These are phyloP conservation scores for Coptodon rendalli DNA, from an alignment of 2,113 vertebrate genomes.

Conservation along the genomic window DNA sequence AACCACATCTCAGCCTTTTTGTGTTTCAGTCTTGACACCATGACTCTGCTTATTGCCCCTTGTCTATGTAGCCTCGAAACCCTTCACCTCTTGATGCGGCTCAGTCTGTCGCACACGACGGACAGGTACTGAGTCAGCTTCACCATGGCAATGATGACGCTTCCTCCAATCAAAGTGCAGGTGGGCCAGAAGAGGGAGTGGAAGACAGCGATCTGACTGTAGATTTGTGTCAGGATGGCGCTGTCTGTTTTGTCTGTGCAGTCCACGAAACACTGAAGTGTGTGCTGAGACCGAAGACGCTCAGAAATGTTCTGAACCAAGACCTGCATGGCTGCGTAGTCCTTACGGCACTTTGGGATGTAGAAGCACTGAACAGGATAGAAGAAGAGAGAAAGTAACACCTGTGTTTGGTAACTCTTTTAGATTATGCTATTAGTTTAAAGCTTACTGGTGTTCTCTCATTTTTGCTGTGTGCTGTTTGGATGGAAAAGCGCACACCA, in stretches of 20 bases:
- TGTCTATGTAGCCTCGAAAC: background rate
- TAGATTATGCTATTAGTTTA: background rate
- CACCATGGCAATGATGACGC: conserved; percentile 86
- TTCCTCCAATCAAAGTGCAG: conserved; percentile 83
- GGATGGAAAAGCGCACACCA: background rate
- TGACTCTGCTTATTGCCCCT: background rate
- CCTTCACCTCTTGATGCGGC: conserved; percentile 81
- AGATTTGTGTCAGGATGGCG: conserved; percentile 85
- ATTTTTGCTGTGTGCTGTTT: background rate
- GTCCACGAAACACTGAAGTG: conserved; percentile 83
- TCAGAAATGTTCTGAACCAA: conserved; percentile 83
- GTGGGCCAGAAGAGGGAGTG: conserved; percentile 91
- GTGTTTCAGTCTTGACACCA: background rate
- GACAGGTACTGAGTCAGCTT: conserved; percentile 96
- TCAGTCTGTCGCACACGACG: conserved; percentile 83
- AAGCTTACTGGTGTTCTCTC: background rate
- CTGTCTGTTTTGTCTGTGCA: conserved; percentile 77
- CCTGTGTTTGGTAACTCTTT: background rate
- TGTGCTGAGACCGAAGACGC: conserved; percentile 82
- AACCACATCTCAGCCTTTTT: background rate
- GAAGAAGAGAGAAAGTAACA: background rate
- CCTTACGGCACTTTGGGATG: conserved; percentile 87
- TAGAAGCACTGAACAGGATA: conserved; percentile 81
- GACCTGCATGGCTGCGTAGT: conserved; percentile 76
- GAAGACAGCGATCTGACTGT: conserved; percentile 81